phyloP scores from a whole-genome alignment of 2,888 invertebrate genomes.

The Meandrusa payeni region DNA sequence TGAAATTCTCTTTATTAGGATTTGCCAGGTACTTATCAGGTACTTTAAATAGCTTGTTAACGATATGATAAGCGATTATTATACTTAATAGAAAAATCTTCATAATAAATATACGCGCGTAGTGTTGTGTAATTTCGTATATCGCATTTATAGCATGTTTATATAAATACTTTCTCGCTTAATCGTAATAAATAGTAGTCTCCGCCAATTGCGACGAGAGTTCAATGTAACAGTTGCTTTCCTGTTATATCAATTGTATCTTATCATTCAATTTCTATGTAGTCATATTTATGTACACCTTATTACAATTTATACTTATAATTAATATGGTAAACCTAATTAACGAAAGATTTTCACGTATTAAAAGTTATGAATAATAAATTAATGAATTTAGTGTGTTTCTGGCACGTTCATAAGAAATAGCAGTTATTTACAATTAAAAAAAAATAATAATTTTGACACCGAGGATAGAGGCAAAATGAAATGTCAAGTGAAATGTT shows the following conservation, averaged over 20 bases:
- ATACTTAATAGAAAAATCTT: not conserved
- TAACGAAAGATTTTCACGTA: slow-evolving; percentile 64
- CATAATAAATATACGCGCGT: not conserved
- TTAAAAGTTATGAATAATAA: slow-evolving; percentile 73
- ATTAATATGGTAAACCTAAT: slow-evolving; percentile 70
- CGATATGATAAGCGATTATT: not conserved
- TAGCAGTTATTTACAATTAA: slow-evolving; percentile 56
- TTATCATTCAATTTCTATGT: slow-evolving; percentile 31
- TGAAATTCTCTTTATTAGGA: slow-evolving; percentile 28
- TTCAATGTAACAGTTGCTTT: slow-evolving; percentile 3
- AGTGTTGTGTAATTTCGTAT: not conserved
- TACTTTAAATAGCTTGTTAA: slow-evolving; percentile 5
- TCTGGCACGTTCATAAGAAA: slow-evolving; percentile 55
- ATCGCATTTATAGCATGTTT: slow-evolving; percentile 6
- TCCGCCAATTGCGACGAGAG: slow-evolving; percentile 14
- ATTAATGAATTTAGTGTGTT: slow-evolving; percentile 73
- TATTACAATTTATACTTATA: slow-evolving; percentile 56
- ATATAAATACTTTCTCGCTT: slow-evolving; percentile 10
- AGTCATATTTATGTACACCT: slow-evolving; percentile 67
- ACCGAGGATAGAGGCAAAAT: slow-evolving; percentile 37
- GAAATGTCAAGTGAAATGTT: slow-evolving; percentile 41
- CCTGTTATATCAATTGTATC: slow-evolving; percentile 30
- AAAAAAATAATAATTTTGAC: slow-evolving; percentile 29
- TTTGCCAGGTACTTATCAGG: slow-evolving; percentile 18
- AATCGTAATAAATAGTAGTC: slow-evolving; percentile 26